Percentiles rank a stretch among this genome's conserved stretches.
These are phyloP conservation scores for Hirtodrosophila cameraria DNA, from an alignment of 2,888 invertebrate species.

Conservation along the genomic window DNA sequence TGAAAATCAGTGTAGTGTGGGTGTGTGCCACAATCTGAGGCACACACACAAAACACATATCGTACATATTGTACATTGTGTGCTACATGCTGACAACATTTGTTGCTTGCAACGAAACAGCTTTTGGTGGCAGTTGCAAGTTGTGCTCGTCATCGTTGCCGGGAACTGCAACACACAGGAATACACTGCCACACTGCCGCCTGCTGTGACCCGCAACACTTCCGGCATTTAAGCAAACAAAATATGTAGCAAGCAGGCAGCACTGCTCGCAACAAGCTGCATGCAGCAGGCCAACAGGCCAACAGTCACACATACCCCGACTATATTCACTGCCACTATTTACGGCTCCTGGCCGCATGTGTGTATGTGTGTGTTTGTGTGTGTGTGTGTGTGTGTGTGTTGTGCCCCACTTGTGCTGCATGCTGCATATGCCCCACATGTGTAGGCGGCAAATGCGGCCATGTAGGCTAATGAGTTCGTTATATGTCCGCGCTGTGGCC, in stretches of 20 bases:
- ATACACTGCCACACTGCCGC: slow-evolving; percentile 8
- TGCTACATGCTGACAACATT: slow-evolving; percentile 62
- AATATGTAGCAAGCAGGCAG: slow-evolving; percentile 61
- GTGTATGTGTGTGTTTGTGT: too few relatives aligned
- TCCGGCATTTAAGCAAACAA: slow-evolving; percentile 79
- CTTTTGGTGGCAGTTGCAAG: slow-evolving; percentile 16
- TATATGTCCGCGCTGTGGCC: slow-evolving; percentile 55
- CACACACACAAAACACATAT: slow-evolving; percentile 36
- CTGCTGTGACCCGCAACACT: slow-evolving; percentile 64
- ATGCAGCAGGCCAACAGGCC: background rate
- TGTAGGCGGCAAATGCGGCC: slow-evolving; percentile 77
- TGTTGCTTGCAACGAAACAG: slow-evolving; percentile 39
- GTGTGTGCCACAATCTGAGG: background rate
- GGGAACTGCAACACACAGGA: too few relatives aligned
- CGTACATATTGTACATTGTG: slow-evolving; percentile 36
- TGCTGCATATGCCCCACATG: slow-evolving; percentile 47
- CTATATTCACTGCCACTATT: slow-evolving; percentile 6
- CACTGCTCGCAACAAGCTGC: slow-evolving; percentile 22
- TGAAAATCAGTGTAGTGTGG: slow-evolving; percentile 21
- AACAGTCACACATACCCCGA: background rate
- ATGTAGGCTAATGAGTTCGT: slow-evolving; percentile 76
- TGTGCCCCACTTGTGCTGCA: slow-evolving; percentile 47
- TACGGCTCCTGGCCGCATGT: slow-evolving; percentile 1
- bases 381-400: slow-evolving; percentile 25
- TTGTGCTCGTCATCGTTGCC: slow-evolving; percentile 18